Evolutionary conservation across 2,113 vertebrate genomes (phyloP).

Genomic region (Rutilus rutilus): DNA sequence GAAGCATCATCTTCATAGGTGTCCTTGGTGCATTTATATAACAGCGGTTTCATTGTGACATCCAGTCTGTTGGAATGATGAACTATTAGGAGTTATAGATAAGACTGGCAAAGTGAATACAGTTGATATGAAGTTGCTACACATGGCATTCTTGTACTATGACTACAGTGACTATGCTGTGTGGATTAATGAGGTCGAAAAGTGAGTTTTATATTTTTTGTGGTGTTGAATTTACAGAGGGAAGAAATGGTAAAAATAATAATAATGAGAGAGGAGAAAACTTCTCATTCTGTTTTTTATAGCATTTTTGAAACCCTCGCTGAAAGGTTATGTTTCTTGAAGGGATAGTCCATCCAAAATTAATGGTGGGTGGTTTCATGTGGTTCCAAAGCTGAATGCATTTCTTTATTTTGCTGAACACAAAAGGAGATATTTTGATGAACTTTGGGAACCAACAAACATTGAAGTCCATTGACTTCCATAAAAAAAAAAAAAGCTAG

Average conservation of each 20-base stretch:
- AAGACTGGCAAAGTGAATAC: not conserved
- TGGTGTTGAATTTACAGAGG: not conserved
- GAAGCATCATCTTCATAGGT: conserved; percentile 4
- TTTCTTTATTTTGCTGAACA: too few species aligned
- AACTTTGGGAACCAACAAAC: too few species aligned
- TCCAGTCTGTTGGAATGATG: not conserved
- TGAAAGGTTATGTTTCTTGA: too few species aligned
- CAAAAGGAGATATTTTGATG: too few species aligned
- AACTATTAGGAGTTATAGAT: conserved; percentile 1
- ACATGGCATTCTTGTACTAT: not conserved
- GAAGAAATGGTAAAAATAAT: not conserved
- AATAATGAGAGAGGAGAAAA: too few species aligned
- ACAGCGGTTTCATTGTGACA: not conserved
- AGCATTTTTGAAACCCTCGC: too few species aligned
- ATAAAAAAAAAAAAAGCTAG: too few species aligned
- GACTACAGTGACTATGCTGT: not conserved
- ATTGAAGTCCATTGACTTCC: too few species aligned
- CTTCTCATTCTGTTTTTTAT: too few species aligned
- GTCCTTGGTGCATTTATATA: conserved; percentile 26
- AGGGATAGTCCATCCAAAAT: too few species aligned
- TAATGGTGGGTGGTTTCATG: too few species aligned
- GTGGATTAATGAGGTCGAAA: not conserved
- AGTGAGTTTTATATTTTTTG: not conserved
- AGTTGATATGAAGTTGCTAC: not conserved
- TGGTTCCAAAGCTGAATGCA: too few species aligned